These are phyloP conservation scores for Cydia pomonella DNA, from an alignment of 1,140 invertebrate genomes.

Conservation along the genomic window DNA sequence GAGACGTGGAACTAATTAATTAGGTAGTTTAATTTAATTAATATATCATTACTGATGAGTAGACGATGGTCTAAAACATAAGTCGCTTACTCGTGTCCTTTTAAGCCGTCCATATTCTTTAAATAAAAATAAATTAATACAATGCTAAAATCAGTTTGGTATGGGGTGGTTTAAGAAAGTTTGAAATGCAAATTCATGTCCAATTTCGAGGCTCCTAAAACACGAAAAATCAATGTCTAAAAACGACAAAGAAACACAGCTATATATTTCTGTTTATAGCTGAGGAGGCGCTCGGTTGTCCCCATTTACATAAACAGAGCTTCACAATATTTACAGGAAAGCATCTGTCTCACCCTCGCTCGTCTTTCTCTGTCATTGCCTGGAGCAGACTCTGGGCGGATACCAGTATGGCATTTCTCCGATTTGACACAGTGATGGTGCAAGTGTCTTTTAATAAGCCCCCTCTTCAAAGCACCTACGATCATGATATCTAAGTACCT, in stretches of 20 bases:
- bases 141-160: too few relatives aligned
- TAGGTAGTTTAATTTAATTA: too few relatives aligned
- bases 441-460: not conserved
- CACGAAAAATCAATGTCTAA: conserved; percentile 26
- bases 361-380: conserved; percentile 28
- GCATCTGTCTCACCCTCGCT: conserved; percentile 14
- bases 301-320: conserved; percentile 33
- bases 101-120: too few relatives aligned
- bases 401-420: not conserved
- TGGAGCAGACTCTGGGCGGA: not conserved
- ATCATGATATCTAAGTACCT: too few relatives aligned
- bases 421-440: not conserved
- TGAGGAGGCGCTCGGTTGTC: conserved; percentile 16
- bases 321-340: conserved; percentile 28
- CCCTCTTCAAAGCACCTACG: not conserved
- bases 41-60: too few relatives aligned
- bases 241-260: conserved; percentile 10
- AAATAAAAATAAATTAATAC: too few relatives aligned
- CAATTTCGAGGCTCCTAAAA: not conserved
- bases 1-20: too few relatives aligned
- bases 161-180: not conserved
- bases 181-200: not conserved
- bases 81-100: too few relatives aligned
- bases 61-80: too few relatives aligned
- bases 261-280: conserved; percentile 27